Percentiles rank a stretch among this genome's conserved stretches.
phyloP scores from a whole-genome alignment of 1,140 invertebrate genomes.

The Leptinotarsa undecemlineata region DNA sequence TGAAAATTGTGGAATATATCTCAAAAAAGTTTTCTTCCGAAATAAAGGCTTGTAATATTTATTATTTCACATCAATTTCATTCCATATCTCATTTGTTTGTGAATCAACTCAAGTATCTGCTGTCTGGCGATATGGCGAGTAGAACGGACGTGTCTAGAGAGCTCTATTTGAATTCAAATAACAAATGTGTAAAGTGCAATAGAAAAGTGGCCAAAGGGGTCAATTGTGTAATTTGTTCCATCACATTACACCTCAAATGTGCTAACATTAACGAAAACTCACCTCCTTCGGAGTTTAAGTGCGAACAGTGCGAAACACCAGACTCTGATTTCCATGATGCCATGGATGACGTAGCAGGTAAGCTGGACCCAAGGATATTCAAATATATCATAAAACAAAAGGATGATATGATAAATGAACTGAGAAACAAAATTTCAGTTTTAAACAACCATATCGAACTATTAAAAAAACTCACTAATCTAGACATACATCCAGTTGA shows the following conservation, averaged over 20 bases:
- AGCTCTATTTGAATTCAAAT: not conserved
- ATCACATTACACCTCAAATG: slow-evolving; percentile 8
- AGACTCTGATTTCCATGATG: slow-evolving; percentile 6
- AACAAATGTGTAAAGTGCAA: slow-evolving; percentile 12
- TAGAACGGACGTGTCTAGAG: not conserved
- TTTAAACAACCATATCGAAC: not conserved
- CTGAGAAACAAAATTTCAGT: not conserved
- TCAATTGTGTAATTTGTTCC: slow-evolving; percentile 11
- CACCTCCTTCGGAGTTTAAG: slow-evolving; percentile 12
- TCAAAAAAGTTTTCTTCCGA: too few relatives aligned
- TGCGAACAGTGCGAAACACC: slow-evolving; percentile 17
- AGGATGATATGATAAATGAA: slow-evolving; percentile 1
- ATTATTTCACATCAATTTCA: too few relatives aligned
- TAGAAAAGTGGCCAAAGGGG: slow-evolving; percentile 9
- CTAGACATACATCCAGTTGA: too few relatives aligned
- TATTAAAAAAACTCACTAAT: not conserved
- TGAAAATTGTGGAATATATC: too few relatives aligned
- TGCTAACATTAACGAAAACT: slow-evolving; percentile 13
- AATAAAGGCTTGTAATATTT: too few relatives aligned
- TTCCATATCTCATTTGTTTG: too few relatives aligned
- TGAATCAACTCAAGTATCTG: too few relatives aligned
- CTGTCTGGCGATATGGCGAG: not conserved
- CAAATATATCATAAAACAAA: slow-evolving; percentile 7
- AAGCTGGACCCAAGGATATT: not conserved
- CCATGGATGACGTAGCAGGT: not conserved